Evolutionary conservation across 2,113 vertebrate genomes (phyloP), one percentile per base, ranked within the genome.

Genomic region (Hipposideros armiger): DNA sequence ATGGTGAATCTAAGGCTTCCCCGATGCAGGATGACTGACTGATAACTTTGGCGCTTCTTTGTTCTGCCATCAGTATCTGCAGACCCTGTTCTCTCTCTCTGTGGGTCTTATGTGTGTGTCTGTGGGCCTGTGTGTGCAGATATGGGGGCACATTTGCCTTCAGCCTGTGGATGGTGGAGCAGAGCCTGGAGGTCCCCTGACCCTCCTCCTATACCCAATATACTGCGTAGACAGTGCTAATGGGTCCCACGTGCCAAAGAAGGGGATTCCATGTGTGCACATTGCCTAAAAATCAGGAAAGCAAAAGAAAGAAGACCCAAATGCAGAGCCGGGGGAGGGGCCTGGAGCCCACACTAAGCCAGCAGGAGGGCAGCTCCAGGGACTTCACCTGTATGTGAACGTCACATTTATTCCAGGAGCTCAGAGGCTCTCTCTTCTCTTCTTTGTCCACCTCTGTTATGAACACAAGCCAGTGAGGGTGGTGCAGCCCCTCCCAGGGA

Each of bases 161-260:
- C 81, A 73, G 70, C 58, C 30, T 62, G 32, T 56, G 58, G 20
- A 45, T 45, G 56, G 45, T 10, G 15, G 19, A 26, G 28, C 11
- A 40, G 4, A 80, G 45, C 4, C 10, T 7, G 11, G 26, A 52
- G 20, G n/a, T 54, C 87, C 66, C 64, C 66, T 62, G 14, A 26
- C 11, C 52, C 17, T n/a, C 64, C 28, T n/a, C 4, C 19, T 15
- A 50, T 0, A 69, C 13, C 19, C 0, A 0, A 47, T 11, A 58
- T 2, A 70, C 7, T 58, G 16, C 74, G 4, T 14, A 58, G n/a
- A 62, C 36, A 88, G 47, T 42, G 45, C 70, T 58, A 47, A 9
- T 32, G 62, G 50, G 22, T 76, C 28, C 19, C 5, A 6, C 45
- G 7, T 94, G 32, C 81, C 26, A 66, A 28, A 11, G 47, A 10